Base-by-base conservation (phyloP, 1,140 invertebrate genomes). In the Aphelinus certus region DNA sequence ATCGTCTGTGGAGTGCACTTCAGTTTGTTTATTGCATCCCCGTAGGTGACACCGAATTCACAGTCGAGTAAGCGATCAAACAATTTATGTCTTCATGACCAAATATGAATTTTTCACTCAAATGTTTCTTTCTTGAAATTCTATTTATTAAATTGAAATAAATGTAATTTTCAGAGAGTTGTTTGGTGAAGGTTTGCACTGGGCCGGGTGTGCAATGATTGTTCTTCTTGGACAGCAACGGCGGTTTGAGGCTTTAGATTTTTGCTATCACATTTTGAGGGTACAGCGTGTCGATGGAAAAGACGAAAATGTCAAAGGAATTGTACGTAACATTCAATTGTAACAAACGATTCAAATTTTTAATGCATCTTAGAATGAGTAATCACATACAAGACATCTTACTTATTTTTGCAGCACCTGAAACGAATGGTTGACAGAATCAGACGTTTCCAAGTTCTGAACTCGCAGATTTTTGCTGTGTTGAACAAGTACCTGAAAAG, bases 11-110 rank as follows among this genome's bases (percentile, higher is more conserved):
- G 98, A 99, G 97, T 4, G 97, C 97, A 0, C 89, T 99, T 10
- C 98, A 99, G 88, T 99, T 99, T 90, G 95, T 99, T 26, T 99
- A 98, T 86, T 99, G 97, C 83, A 97, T 98, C 82, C 97, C 98
- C 1, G 96, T 98, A 71, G 95, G 94, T n/a, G 96, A 98, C 79
- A 97, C 96, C 42, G 96, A 99, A 88, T 98, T 96, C 82, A 99
- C 97, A 46, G 95, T 99, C 2, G 97, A 99, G 95, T 96, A 89
- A 91, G 94, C 92, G 0, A 53, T 53, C 9, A 26, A 26, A 26
- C 26, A 26, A 26, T 26, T 26, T 26, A 26, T 26, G 26, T 26
- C 78, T 67, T 58, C 9, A n/a, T 58, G 49, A 55, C 10, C 53
- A 56, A 68, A 62, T 1, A 46, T 74, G 26, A 43, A 58, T 71